Percentiles rank a stretch among this genome's conserved stretches.
Conservation (phyloP, 2,888 invertebrate species). For the Eulithis testata region DNA sequence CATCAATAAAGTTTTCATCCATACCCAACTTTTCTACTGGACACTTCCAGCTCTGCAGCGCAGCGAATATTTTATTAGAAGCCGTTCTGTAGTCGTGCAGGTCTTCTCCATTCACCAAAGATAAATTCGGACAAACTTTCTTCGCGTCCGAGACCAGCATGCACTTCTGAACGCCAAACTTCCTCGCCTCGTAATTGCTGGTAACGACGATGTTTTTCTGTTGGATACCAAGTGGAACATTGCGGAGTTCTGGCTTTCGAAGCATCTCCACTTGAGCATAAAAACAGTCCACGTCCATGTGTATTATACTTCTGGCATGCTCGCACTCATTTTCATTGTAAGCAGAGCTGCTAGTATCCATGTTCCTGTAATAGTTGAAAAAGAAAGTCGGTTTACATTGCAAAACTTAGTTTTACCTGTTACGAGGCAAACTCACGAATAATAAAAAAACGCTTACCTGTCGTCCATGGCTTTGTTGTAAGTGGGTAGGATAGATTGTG, state of each 20-base stretch:
- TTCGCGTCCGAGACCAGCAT: conserved; percentile 91
- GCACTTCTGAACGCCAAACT: conserved; percentile 90
- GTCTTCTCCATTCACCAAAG: conserved; percentile 93
- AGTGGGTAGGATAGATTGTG: conserved; percentile 63
- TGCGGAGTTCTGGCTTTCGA: conserved; percentile 87
- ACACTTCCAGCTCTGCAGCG: conserved; percentile 89
- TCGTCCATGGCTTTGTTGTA: conserved; percentile 74
- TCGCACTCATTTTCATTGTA: conserved; percentile 66
- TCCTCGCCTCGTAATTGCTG: conserved; percentile 92
- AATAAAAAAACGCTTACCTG: conserved; percentile 65
- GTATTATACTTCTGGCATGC: conserved; percentile 89
- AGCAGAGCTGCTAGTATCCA: conserved; percentile 78
- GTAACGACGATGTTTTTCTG: conserved; percentile 94
- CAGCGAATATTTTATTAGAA: conserved; percentile 90
- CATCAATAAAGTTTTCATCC: conserved; percentile 94
- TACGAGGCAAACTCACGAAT: conserved; percentile 61
- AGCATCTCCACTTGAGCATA: conserved; percentile 95
- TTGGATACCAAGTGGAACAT: conserved; percentile 90
- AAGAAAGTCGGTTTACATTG: conserved; percentile 73
- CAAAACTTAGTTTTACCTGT: conserved; percentile 76
- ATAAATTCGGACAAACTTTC: conserved; percentile 89
- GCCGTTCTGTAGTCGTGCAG: conserved; percentile 91
- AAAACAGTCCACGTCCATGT: conserved; percentile 93
- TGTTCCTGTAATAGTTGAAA: conserved; percentile 71
- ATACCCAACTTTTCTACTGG: conserved; percentile 92